These are phyloP conservation scores for Diorhabda sublineata DNA, from an alignment of 1,140 invertebrate species.

Conservation along the genomic window DNA sequence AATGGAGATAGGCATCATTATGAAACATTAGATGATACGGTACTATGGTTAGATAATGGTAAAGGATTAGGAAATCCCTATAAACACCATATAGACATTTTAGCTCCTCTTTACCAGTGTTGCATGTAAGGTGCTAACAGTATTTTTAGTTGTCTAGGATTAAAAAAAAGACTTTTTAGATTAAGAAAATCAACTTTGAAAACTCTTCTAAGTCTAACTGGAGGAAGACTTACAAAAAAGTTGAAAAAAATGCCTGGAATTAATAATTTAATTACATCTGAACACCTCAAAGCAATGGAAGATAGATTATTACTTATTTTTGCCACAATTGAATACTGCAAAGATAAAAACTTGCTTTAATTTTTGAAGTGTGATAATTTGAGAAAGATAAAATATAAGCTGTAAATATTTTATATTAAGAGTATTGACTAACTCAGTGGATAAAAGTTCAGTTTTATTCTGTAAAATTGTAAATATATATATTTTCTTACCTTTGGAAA, in stretches of 20 bases:
- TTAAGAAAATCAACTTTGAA: constrained; percentile 66
- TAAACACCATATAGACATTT: constrained; percentile 77
- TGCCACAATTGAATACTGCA: constrained; percentile 70
- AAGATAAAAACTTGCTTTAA: constrained; percentile 16
- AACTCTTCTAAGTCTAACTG: constrained; percentile 64
- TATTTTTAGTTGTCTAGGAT: constrained; percentile 7
- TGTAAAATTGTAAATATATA: too few relatives aligned
- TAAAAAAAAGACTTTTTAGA: constrained; percentile 49
- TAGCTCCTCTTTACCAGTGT: constrained; percentile 87
- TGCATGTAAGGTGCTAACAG: constrained; percentile 65
- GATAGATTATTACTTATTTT: constrained; percentile 68
- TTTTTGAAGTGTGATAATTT: too few relatives aligned
- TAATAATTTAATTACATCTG: constrained; percentile 64
- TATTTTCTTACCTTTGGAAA: too few relatives aligned
- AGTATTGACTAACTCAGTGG: too few relatives aligned
- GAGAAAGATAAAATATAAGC: too few relatives aligned
- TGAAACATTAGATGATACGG: constrained; percentile 71
- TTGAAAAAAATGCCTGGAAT: constrained; percentile 52
- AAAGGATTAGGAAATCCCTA: constrained; percentile 87
- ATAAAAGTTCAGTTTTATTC: too few relatives aligned
- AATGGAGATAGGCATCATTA: constrained; percentile 94
- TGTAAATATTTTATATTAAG: too few relatives aligned
- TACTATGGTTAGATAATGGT: constrained; percentile 89
- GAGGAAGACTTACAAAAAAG: constrained; percentile 57
- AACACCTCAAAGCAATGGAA: constrained; percentile 76